Base-by-base conservation (phyloP, 2,888 invertebrate species). In the Diadegma fenestrale region DNA sequence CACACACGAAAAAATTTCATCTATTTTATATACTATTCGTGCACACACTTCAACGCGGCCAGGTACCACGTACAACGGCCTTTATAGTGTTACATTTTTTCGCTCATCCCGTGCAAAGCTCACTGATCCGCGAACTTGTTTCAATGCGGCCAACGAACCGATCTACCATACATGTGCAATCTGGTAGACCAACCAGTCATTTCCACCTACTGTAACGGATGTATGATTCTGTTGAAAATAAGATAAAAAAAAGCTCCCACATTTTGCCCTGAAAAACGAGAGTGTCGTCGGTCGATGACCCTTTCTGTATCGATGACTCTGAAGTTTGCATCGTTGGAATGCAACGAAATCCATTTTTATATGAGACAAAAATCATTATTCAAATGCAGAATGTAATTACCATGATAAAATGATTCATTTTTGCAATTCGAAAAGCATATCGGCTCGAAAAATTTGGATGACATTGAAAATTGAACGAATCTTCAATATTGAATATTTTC, bases 91-190 rank as follows among this genome's bases (percentile, higher is more conserved):
- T 71, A 8, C 10, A 66, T 33, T 82, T 78, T 82, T 69, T 79
- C 41, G 17, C 30, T 75, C 43, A 51, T 61, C 51, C 41, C 61
- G 68, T 12, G 12, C 73, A 61, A 82, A 82, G 83, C 73, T 83
- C 83, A 69, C 75, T 51, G 73, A 83, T 83, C 83, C 79, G 83
- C 75, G 41, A 83, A 83, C 79, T 83, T 75, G 79, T 83, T 83
- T 69, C 83, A 82, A 48, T 68, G 72, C 78, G 78, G 73, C 58
- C 82, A 73, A 82, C 78, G 73, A 82, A 82, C 82, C 72, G 68
- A 48, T 66, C 72, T 66, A 63, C 78, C 73, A 26, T 61, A 22
- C 19, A 6, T 22, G 63, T 45, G 69, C 63, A n/a, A 26, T 64
- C 41, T 41, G 41, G 2, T 45, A 45, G 19, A 63, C 68, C 30